Base-by-base conservation (phyloP, 2,888 invertebrate species). In the Phortica magna region DNA sequence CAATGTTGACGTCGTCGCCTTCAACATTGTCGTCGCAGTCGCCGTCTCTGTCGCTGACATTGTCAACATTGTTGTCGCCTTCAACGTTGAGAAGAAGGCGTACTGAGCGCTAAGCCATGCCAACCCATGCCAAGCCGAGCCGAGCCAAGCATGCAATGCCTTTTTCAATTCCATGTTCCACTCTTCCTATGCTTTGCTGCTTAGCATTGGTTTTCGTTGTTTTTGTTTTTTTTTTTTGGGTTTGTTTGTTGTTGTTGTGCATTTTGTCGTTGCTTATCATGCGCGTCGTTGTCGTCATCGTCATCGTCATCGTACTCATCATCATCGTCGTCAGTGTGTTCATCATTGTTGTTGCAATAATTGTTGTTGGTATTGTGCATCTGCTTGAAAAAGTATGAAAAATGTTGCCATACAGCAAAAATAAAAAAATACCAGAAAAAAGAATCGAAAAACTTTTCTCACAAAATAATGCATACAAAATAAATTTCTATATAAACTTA, bases 351-450 rank as follows among this genome's bases (percentile, higher is more conserved):
- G 55, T 55, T 77, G 65, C 67, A 78, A 48, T 53, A 42, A 39
- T 79, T 77, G 65, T 68, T 83, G 79, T 79, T 78, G 78, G 81
- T 84, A 82, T 86, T 88, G 82, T 78, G 85, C 88, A 85, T 84
- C 86, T 77, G 88, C 88, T 88, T 79, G 86, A 82, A 83, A 83
- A 82, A 80, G 81, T 88, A 84, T 82, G 79, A 88, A 84, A 80
- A 14, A 17, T 68, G 41, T 42, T 68, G 68, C 10, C 9, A n/a
- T 17, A 19, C 12, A 41, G 31, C 31, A 41, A 68, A 68, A 48
- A 53, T 6, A 48, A 70, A 48, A 2, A 70, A 12, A 48, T 43
- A 19, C 12, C 22, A 59, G 19, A 39, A 42, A 22, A 71, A 39
- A 71, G 17, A 7, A 53, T 31, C 17, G 70, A 71, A 41, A 55